phyloP scores from a whole-genome alignment of 35 echinoderm and acorn worm genomes.

The Strongylocentrotus purpuratus region DNA sequence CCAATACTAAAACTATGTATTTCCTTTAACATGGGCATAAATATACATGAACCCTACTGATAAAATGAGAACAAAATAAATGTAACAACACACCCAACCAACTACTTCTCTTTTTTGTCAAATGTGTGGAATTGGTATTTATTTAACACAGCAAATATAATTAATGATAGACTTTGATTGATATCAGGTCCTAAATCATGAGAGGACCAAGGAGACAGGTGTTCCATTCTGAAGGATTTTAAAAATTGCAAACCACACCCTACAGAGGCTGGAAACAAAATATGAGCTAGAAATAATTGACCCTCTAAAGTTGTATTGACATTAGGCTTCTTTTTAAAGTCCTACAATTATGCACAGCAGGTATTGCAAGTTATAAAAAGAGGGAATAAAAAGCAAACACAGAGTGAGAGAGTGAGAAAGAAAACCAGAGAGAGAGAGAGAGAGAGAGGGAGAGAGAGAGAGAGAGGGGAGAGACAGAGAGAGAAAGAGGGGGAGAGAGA shows the following conservation, averaged over 20 bases:
- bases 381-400: not conserved
- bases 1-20: no score
- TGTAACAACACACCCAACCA: not conserved
- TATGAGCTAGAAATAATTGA: not conserved
- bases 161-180: not conserved
- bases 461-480: not conserved
- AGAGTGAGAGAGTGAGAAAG: not conserved
- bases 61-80: not conserved
- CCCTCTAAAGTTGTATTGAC: not conserved
- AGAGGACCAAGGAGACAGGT: not conserved
- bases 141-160: not conserved
- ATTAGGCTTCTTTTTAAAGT: not conserved
- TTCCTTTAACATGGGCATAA: no score
- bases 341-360: not conserved
- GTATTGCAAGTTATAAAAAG: not conserved
- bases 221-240: not conserved
- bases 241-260: not conserved
- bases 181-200: not conserved
- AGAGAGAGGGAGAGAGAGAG: not conserved
- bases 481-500: no score
- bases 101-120: not conserved
- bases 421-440: not conserved
- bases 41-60: no score
- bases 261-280: not conserved
- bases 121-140: not conserved